Percentiles rank a stretch among this genome's conserved stretches.
These are phyloP conservation scores for Sciurus carolinensis DNA, from an alignment of 2,797 vertebrate species.

Conservation along the genomic window DNA sequence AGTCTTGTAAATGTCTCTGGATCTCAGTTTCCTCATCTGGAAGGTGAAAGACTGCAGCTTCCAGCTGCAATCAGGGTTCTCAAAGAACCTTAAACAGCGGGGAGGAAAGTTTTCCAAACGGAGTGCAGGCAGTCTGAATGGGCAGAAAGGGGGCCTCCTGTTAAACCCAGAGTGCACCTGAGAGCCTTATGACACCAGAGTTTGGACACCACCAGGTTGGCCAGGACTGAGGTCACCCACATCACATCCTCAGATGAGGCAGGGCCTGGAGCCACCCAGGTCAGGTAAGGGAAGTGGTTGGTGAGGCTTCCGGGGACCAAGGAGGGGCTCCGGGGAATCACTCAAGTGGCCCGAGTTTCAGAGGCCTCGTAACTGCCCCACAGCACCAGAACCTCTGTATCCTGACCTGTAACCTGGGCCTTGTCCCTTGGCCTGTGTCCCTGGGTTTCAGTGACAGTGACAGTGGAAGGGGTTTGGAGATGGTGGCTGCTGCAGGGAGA, in stretches of 20 bases:
- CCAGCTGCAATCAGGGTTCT: background rate
- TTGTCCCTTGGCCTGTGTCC: background rate
- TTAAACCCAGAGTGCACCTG: background rate
- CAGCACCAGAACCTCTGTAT: background rate
- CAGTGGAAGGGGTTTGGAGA: background rate
- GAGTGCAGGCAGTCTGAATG: background rate
- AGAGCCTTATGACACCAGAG: too few relatives aligned
- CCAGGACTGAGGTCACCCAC: background rate
- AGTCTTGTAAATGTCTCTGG: background rate
- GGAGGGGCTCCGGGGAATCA: background rate
- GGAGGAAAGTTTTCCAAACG: background rate
- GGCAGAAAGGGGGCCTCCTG: background rate
- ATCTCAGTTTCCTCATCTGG: background rate
- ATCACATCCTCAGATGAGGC: background rate
- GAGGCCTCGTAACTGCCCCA: background rate
- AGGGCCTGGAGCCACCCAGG: accelerated
- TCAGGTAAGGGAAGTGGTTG: background rate
- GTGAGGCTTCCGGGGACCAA: background rate
- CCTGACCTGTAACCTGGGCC: background rate
- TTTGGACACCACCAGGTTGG: background rate
- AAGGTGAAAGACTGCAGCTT: background rate
- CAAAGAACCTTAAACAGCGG: background rate
- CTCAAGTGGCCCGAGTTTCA: background rate
- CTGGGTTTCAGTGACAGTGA: background rate
- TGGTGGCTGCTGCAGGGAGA: accelerated